Evolutionary conservation across 35 echinoderm and acorn worm genomes (phyloP).

Genomic region (Lytechinus variegatus): DNA sequence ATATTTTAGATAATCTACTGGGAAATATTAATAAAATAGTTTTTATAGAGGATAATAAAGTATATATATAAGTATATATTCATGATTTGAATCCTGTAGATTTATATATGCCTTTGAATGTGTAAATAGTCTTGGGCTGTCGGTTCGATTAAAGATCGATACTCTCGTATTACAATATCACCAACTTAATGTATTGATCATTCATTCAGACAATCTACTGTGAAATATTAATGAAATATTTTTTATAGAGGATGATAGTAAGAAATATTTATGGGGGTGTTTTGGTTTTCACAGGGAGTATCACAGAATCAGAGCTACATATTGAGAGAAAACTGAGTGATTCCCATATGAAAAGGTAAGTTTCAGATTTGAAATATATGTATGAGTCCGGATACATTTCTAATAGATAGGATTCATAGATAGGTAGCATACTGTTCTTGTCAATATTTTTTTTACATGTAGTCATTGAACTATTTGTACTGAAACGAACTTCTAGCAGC

Average conservation of each 20-base stretch:
- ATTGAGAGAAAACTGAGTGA: conserved; percentile 90
- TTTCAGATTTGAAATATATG: neutral
- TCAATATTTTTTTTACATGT: too few relatives aligned
- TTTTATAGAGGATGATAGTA: neutral
- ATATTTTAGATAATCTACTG: too few relatives aligned
- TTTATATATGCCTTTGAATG: neutral
- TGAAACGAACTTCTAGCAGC: too few relatives aligned
- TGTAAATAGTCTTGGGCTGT: neutral
- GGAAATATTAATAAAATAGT: too few relatives aligned
- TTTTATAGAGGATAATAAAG: too few relatives aligned
- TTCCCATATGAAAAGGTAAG: conserved; percentile 90
- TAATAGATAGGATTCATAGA: neutral
- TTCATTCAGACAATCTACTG: too few relatives aligned
- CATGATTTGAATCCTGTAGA: neutral
- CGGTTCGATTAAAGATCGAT: neutral
- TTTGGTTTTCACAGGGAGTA: conserved; percentile 63
- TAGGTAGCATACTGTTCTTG: too few relatives aligned
- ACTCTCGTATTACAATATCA: too few relatives aligned
- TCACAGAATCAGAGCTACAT: conserved; percentile 62
- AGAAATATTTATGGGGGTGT: neutral
- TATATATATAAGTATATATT: too few relatives aligned
- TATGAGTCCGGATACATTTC: neutral
- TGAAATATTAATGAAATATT: too few relatives aligned
- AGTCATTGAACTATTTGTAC: too few relatives aligned
- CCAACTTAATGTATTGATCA: neutral